These are phyloP conservation scores for Eriocheir sinensis DNA, from an alignment of 1,140 invertebrate species.

Conservation along the genomic window DNA sequence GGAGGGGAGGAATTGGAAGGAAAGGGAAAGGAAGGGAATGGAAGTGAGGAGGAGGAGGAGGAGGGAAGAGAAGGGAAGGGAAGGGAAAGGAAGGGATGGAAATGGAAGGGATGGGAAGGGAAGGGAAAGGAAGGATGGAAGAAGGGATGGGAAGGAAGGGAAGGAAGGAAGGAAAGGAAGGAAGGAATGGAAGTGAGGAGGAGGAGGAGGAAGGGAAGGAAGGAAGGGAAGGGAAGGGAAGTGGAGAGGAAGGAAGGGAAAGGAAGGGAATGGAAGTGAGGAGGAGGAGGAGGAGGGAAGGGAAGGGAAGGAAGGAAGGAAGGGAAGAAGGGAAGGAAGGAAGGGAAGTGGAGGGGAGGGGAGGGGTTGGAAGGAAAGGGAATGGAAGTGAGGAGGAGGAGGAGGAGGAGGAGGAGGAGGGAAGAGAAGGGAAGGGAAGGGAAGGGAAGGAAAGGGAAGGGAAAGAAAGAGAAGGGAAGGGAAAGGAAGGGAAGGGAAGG, in stretches of 20 bases:
- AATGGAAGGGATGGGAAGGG: background rate
- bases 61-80: background rate
- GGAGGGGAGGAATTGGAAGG: background rate
- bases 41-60: background rate
- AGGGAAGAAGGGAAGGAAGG: background rate
- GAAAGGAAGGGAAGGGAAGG: too few species aligned
- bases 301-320: background rate
- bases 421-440: background rate
- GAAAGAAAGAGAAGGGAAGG: background rate
- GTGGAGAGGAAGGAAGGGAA: background rate
- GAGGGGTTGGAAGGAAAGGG: too few species aligned
- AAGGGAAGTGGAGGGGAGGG: background rate
- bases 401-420: background rate
- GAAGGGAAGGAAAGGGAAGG: background rate
- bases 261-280: background rate
- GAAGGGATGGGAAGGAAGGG: background rate
- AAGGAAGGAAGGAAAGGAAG: background rate
- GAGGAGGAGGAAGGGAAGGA: background rate
- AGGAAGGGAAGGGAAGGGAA: background rate
- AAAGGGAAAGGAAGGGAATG: background rate
- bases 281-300: background rate
- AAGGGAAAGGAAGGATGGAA: background rate
- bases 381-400: background rate
- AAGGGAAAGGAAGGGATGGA: background rate
- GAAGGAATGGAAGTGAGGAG: background rate